phyloP scores from a whole-genome alignment of 2,888 invertebrate genomes.

The Apamea monoglypha region DNA sequence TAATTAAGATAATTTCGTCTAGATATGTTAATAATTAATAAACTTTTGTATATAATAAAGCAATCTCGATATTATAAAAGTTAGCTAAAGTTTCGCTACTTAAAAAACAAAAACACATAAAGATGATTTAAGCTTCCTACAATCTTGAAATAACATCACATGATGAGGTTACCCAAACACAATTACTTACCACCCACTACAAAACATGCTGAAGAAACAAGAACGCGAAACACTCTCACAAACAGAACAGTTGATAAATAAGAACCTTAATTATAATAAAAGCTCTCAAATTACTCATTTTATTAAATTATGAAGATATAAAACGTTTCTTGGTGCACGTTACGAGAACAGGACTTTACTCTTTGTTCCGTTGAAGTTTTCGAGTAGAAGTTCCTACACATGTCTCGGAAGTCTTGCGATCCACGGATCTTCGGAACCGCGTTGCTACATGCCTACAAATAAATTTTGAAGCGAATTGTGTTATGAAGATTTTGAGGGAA shows the following conservation, averaged over 20 bases:
- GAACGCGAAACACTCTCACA: constrained; percentile 52
- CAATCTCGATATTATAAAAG: neutral
- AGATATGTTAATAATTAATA: neutral
- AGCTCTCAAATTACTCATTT: constrained; percentile 71
- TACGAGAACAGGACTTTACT: constrained; percentile 83
- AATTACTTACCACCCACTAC: constrained; percentile 1
- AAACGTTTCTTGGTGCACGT: constrained; percentile 72
- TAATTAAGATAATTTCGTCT: neutral
- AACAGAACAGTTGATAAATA: constrained; percentile 49
- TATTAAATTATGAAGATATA: constrained; percentile 75
- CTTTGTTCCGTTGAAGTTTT: constrained; percentile 83
- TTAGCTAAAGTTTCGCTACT: neutral
- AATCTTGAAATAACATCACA: neutral
- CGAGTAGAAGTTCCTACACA: constrained; percentile 84
- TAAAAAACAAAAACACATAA: neutral
- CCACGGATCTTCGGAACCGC: constrained; percentile 56
- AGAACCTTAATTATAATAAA: constrained; percentile 70
- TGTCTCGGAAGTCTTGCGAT: constrained; percentile 81
- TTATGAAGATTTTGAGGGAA: constrained; percentile 45
- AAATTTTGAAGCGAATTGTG: constrained; percentile 60
- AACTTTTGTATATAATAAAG: neutral
- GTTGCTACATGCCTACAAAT: constrained; percentile 62
- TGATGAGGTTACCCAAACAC: constrained; percentile 1
- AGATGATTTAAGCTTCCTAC: neutral
- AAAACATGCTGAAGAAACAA: constrained; percentile 12